Evolutionary conservation across 1,140 invertebrate species (phyloP).

Genomic region (Brachionus calyciflorus): DNA sequence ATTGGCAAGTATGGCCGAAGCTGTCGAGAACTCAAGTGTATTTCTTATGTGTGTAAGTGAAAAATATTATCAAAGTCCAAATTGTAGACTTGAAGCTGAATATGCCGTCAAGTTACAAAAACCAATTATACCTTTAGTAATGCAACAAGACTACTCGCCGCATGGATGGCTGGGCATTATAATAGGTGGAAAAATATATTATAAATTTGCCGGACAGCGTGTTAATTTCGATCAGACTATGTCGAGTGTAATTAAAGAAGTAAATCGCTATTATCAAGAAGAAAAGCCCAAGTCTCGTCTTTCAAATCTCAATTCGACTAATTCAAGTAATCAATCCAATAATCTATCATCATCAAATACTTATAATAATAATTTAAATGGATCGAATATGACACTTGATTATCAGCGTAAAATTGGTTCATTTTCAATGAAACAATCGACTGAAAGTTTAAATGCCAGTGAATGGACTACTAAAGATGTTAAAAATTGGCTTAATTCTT

Average conservation of each 20-base stretch:
- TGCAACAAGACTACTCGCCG: slow-evolving; percentile 52
- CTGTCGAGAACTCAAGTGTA: slow-evolving; percentile 17
- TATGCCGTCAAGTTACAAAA: slow-evolving; percentile 42
- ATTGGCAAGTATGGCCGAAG: slow-evolving; percentile 47
- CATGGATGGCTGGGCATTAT: slow-evolving; percentile 57
- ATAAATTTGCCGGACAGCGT: slow-evolving; percentile 49
- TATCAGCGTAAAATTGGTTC: not conserved
- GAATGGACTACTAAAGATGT: slow-evolving; percentile 32
- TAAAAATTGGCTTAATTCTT: not conserved
- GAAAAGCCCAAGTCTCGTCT: slow-evolving; percentile 1
- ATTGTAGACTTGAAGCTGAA: slow-evolving; percentile 34
- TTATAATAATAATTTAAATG: slow-evolving; percentile 20
- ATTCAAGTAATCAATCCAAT: not conserved
- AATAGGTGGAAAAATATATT: slow-evolving; percentile 54
- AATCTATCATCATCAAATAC: slow-evolving; percentile 20
- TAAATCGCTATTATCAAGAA: slow-evolving; percentile 24
- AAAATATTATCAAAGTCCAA: slow-evolving; percentile 18
- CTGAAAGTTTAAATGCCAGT: not conserved
- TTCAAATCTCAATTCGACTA: not conserved
- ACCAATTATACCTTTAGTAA: slow-evolving; percentile 53
- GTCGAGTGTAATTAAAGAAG: not conserved
- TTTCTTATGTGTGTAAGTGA: slow-evolving; percentile 34
- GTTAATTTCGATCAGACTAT: slow-evolving; percentile 17
- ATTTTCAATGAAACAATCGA: slow-evolving; percentile 2
- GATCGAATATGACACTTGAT: slow-evolving; percentile 23